Percentiles rank a stretch among this genome's conserved stretches.
These are phyloP conservation scores for Molothrus ater DNA, from an alignment of 2,797 vertebrate species.

Conservation along the genomic window DNA sequence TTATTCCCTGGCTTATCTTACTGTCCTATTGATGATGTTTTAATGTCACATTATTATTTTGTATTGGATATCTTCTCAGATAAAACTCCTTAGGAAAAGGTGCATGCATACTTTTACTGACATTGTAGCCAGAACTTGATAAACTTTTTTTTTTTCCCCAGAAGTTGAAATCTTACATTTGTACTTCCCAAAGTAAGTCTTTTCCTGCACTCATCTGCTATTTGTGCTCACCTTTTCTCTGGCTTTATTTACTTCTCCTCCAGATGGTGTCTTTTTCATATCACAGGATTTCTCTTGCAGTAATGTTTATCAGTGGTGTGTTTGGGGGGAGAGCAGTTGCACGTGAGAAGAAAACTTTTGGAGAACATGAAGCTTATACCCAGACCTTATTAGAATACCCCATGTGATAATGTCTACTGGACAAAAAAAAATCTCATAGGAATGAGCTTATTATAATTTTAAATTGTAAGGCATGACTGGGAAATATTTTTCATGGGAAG, in stretches of 20 bases:
- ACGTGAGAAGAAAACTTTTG: background rate
- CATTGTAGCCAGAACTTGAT: background rate
- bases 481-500: background rate
- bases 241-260: background rate
- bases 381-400: background rate
- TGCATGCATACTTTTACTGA: background rate
- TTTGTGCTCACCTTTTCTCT: background rate
- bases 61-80: background rate
- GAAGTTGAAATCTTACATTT: background rate
- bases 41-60: background rate
- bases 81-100: background rate
- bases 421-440: background rate
- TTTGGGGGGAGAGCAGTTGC: background rate
- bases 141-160: background rate
- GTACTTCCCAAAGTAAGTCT: background rate
- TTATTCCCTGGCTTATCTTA: background rate
- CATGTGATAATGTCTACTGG: background rate
- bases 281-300: background rate
- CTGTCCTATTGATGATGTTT: background rate
- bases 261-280: background rate
- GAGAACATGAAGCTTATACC: background rate
- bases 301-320: background rate
- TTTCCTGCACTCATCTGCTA: background rate
- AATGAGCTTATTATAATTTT: background rate
- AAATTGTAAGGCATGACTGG: background rate